Percentiles rank a stretch among this genome's conserved stretches.
Conservation (phyloP, 2,113 vertebrate genomes). For the Romanogobio albipinnatus region DNA sequence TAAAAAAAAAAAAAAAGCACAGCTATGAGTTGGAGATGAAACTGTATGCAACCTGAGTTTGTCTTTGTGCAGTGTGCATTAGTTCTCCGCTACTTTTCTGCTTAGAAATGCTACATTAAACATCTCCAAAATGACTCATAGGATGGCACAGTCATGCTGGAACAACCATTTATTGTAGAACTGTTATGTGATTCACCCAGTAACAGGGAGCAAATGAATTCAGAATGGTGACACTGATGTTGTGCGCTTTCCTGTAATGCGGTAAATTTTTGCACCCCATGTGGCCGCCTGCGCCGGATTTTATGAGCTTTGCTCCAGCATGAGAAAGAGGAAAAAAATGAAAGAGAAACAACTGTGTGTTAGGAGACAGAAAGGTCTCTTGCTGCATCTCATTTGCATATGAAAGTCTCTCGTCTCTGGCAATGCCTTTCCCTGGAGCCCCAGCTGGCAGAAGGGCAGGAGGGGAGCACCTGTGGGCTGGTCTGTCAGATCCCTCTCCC, state of each 20-base stretch:
- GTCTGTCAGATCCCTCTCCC: background rate
- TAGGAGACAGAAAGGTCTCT: conserved; percentile 35
- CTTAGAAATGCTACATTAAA: background rate
- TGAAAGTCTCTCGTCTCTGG: conserved; percentile 36
- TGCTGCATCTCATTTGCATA: conserved; percentile 49
- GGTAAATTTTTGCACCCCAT: conserved; percentile 31
- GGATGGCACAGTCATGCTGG: conserved; percentile 1
- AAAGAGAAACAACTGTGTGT: conserved; percentile 15
- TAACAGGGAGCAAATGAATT: conserved; percentile 32
- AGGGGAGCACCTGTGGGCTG: conserved; percentile 30
- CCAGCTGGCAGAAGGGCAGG: conserved; percentile 18
- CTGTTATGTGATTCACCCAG: conserved; percentile 23
- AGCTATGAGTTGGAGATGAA: background rate
- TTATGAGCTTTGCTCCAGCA: background rate
- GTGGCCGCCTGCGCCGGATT: conserved; percentile 16
- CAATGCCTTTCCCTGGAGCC: conserved; percentile 19
- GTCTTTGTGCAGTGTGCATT: background rate
- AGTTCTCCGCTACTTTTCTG: background rate
- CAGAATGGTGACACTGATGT: conserved; percentile 25
- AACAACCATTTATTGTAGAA: conserved; percentile 22
- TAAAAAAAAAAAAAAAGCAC: background rate
- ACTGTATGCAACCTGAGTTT: background rate
- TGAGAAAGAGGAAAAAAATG: background rate
- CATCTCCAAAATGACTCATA: background rate
- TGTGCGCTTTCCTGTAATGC: conserved; percentile 26